Base-by-base conservation (phyloP, 2,113 vertebrate species). In the Cyprinodon brontotheroides region DNA sequence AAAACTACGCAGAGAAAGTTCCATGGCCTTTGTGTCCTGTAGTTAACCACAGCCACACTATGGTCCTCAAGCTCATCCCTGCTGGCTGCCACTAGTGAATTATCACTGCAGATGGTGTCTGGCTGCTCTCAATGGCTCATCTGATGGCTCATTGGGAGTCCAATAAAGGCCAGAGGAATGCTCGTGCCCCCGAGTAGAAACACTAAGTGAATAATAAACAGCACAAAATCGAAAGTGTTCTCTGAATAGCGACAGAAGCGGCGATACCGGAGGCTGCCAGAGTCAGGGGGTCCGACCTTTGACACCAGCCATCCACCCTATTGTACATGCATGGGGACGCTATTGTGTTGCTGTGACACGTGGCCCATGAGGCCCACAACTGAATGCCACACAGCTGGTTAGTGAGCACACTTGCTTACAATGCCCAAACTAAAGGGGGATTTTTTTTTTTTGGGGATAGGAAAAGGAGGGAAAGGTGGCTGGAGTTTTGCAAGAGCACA, bases 371-470 rank as follows among this genome's bases (percentile, higher is more conserved):
- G 89, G 89, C 88, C 86, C 89, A 80, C 68, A 67, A 73, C 83
- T 91, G 89, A 93, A 95, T 90, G 86, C 88, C 81, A 79, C 89
- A 92, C 92, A 93, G 92, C 92, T 93, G 93, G 92, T 85, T 83
- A 71, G 85, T 90, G 91, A 89, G 91, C 89, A 89, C 90, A 86
- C 90, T 91, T 90, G 82, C 82, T 82, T 86, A 90, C 90, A 92
- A 93, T 90, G 83, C 61, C 77, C 71, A 71, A 80, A 90, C 83
- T 86, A 89, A 86, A 88, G 61, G 61, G 76, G 22, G 2, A 50
- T 87, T 85, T 81, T 83, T 86, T 77, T 72, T 84, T 79, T 79
- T 77, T 4, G 72, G 20, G 72, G 48, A 66, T 78, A 72, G 80
- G 70, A 77, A 86, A 79, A 81, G 84, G 71, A 85, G 82, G 74